Base-by-base conservation (phyloP, 2,888 invertebrate genomes). In the Harpalus rubripes region DNA sequence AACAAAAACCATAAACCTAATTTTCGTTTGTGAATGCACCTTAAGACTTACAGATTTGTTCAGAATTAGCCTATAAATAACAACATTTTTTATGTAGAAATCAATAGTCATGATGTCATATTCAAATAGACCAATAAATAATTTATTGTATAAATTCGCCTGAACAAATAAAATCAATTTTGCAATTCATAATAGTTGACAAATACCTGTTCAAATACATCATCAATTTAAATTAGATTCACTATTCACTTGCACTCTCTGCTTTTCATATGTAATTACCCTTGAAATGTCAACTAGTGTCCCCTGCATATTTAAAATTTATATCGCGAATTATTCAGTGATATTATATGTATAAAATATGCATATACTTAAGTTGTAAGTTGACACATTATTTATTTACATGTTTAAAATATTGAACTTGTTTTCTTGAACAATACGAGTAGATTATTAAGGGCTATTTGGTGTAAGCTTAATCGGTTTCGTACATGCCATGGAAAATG, bases 181-280 rank as follows among this genome's bases (percentile, higher is more conserved):
- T 52, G 44, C 44, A 52, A 52, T 52, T 52, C 44, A 52, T 52
- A 52, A 12, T 52, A 10, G 32, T 32, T 32, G 10, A 52, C 5
- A 52, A 52, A 52, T 52, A 52, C 12, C 12, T 8, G 44, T 12
- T 12, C 12, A 52, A 52, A 52, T 52, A 52, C 44, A 52, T 52
- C 44, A 52, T 52, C 7, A 52, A 52, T 52, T 52, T 52, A 52
- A 52, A 52, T 52, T 52, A 52, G 44, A 52, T 52, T 52, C 44
- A 52, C 44, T 52, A 52, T 10, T 12, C 12, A 12, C 44, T 12
- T 52, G 10, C 44, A 32, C 32, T 32, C 32, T 5, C 32, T 32
- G 32, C 32, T 32, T 32, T 32, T 32, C 2, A 52, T 52, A 52
- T 52, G 12, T 52, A 52, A 12, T 52, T 52, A 10, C 44, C 44